A percentile compares a stretch with the other conserved stretches of the same genome.
phyloP scores from a whole-genome alignment of 2,113 vertebrate species.

The Zosterops borbonicus region DNA sequence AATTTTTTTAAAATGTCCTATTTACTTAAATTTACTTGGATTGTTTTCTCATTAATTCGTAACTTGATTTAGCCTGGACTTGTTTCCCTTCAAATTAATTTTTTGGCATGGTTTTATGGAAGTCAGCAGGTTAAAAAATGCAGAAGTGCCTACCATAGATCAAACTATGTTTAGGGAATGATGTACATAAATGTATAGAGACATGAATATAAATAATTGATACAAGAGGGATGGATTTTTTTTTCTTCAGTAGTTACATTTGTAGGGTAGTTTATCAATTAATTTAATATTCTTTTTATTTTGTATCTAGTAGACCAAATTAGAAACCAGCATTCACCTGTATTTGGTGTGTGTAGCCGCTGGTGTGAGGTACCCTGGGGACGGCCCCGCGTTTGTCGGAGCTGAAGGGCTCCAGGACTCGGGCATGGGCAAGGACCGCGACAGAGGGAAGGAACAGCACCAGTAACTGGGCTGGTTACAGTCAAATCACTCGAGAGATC shows the following conservation, averaged over 20 bases:
- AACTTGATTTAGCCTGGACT: not conserved
- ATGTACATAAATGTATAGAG: not conserved
- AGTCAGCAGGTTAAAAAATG: not conserved
- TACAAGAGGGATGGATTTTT: not conserved
- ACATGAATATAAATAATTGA: not conserved
- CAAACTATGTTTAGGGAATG: not conserved
- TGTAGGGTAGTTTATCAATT: not conserved
- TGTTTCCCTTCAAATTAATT: not conserved
- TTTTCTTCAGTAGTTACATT: not conserved
- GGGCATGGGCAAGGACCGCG: not conserved
- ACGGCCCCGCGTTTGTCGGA: fast-evolving
- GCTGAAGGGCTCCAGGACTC: not conserved
- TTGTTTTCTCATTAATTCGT: not conserved
- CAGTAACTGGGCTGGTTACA: not conserved
- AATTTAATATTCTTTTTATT: not conserved
- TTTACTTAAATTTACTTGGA: not conserved
- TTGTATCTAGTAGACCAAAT: not conserved
- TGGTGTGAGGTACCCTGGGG: fast-evolving
- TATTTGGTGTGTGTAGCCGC: not conserved
- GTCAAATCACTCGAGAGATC: not conserved
- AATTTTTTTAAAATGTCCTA: fast-evolving
- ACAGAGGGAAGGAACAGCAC: not conserved
- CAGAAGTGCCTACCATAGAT: not conserved
- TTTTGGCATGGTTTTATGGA: not conserved
- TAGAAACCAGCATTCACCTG: fast-evolving